Evolutionary conservation across 2,113 vertebrate genomes (phyloP).

Genomic region (Lipophrys pholis): DNA sequence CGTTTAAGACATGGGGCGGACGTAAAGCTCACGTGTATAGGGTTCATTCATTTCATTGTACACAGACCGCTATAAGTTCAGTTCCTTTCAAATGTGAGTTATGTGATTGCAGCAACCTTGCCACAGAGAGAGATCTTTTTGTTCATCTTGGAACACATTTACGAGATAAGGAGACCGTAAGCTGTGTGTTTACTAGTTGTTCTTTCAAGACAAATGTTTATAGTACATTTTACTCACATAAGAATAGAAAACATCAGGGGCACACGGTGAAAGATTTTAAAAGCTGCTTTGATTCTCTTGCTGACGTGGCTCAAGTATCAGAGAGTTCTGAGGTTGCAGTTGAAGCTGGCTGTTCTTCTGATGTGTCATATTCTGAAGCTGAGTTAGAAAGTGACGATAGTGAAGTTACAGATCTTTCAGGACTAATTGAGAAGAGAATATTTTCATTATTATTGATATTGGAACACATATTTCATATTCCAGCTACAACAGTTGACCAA

Average conservation of each 20-base stretch:
- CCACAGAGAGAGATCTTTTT: constrained; percentile 2
- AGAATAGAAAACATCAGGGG: constrained; percentile 1
- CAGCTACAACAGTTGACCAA: constrained; percentile 6
- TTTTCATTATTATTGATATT: constrained; percentile 13
- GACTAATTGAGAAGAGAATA: background rate
- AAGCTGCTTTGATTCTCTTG: background rate
- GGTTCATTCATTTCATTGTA: background rate
- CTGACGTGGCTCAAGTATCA: too few relatives aligned
- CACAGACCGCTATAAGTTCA: background rate
- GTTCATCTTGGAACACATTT: background rate
- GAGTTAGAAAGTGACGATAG: too few relatives aligned
- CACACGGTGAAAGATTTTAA: constrained; percentile 10
- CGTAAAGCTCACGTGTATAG: background rate
- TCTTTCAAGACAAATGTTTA: constrained; percentile 8
- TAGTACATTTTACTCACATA: background rate
- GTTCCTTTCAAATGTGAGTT: constrained; percentile 8
- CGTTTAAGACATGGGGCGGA: too few relatives aligned
- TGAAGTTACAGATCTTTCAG: too few relatives aligned
- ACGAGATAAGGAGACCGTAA: background rate
- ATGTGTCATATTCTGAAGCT: too few relatives aligned
- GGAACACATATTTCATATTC: constrained; percentile 21
- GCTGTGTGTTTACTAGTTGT: constrained; percentile 4
- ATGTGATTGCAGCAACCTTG: constrained; percentile 1
- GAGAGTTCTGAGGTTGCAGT: too few relatives aligned
- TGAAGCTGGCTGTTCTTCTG: too few relatives aligned